A percentile compares a stretch with the other conserved stretches of the same genome.
These are phyloP conservation scores for Paramuricea clavata DNA, from an alignment of 92 coral and sea anemone genomes.

Conservation along the genomic window DNA sequence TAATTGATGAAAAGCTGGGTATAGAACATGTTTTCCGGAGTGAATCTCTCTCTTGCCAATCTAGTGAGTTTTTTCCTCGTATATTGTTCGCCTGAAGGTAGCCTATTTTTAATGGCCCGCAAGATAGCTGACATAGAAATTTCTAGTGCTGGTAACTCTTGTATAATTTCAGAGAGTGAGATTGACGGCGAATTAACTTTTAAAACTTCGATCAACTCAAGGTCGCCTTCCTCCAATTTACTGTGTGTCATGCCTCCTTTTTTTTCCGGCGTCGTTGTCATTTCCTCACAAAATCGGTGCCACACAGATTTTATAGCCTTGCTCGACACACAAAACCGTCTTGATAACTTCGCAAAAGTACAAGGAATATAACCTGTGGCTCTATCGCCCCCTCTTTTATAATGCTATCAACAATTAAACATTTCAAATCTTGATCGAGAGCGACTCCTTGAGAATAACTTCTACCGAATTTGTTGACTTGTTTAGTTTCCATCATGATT, in stretches of 20 bases:
- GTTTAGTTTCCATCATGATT: background rate
- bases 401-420: conserved; percentile 7
- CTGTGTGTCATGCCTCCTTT: conserved; percentile 43
- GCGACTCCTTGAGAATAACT: conserved; percentile 41
- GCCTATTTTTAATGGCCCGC: conserved; percentile 44
- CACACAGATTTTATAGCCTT: conserved; percentile 41
- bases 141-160: conserved; percentile 7
- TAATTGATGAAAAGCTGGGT: conserved; percentile 66
- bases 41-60: conserved; percentile 55
- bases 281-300: conserved; percentile 45
- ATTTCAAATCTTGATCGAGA: conserved; percentile 26
- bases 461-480: conserved; percentile 28
- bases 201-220: conserved; percentile 60
- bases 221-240: conserved; percentile 46
- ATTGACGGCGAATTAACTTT: conserved; percentile 55
- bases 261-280: conserved; percentile 7
- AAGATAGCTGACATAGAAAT: conserved; percentile 45
- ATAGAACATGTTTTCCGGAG: conserved; percentile 24
- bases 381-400: conserved; percentile 41
- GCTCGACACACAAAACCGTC: conserved; percentile 20
- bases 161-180: conserved; percentile 40
- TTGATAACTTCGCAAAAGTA: conserved; percentile 16
- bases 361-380: conserved; percentile 48
- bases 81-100: conserved; percentile 39
- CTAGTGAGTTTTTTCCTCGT: conserved; percentile 46